These are phyloP conservation scores for Scelioninae gen. 1 DNA, from an alignment of 2,888 invertebrate species.

Conservation along the genomic window DNA sequence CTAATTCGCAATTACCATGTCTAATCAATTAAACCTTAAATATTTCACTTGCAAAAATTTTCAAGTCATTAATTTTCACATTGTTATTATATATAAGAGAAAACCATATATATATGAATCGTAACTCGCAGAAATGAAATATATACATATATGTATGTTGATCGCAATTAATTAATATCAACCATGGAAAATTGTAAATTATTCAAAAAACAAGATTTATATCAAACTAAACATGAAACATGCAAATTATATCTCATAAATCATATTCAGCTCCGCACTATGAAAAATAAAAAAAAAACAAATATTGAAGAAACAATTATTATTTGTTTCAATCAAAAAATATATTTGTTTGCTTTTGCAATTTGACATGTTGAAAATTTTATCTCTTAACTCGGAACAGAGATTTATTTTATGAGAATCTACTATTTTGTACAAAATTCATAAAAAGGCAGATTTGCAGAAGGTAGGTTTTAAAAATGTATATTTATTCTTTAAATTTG, in stretches of 20 bases:
- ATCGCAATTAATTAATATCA: conserved; percentile 29
- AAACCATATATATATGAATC: not conserved
- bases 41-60: not conserved
- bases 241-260: conserved; percentile 7
- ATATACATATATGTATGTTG: conserved; percentile 22
- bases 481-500: too few species aligned
- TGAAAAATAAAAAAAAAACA: not conserved
- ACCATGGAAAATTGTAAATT: conserved; percentile 15
- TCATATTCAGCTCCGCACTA: conserved; percentile 3
- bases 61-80: too few species aligned
- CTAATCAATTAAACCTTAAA: not conserved
- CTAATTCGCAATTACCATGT: not conserved
- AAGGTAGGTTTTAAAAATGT: too few species aligned
- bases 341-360: too few species aligned
- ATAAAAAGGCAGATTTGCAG: too few species aligned
- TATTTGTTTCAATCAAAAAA: too few species aligned
- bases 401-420: too few species aligned
- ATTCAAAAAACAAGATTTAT: conserved; percentile 22
- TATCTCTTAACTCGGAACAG: too few species aligned
- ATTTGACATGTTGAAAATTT: too few species aligned
- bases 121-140: not conserved
- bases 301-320: not conserved
- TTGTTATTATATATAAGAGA: too few species aligned
- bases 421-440: too few species aligned
- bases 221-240: conserved; percentile 13